Conservation (phyloP, 2,888 invertebrate species). For the Morpho achilles region DNA sequence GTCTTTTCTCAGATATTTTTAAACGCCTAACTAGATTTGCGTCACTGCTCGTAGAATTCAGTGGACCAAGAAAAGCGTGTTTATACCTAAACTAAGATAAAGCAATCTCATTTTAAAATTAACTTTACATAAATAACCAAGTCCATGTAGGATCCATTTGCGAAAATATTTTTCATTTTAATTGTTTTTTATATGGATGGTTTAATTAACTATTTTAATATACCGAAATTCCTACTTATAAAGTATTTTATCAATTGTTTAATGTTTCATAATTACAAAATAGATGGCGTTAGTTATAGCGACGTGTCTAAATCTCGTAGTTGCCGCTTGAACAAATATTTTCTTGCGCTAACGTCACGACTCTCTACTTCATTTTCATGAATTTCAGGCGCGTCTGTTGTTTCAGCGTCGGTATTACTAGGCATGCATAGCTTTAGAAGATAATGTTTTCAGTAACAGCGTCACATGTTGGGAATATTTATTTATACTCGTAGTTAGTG, state of each 20-base stretch:
- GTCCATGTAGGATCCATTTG: too few relatives aligned
- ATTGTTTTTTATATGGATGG: too few relatives aligned
- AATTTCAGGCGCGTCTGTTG: constrained; percentile 52
- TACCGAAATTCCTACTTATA: too few relatives aligned
- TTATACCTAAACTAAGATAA: too few relatives aligned
- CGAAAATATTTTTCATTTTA: too few relatives aligned
- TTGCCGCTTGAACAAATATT: too few relatives aligned
- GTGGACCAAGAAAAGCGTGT: not conserved
- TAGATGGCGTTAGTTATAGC: constrained; percentile 24
- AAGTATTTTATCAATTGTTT: not conserved
- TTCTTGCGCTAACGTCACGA: constrained; percentile 12
- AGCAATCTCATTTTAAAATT: too few relatives aligned
- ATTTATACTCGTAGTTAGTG: not conserved
- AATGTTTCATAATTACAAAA: constrained; percentile 7
- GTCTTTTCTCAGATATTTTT: constrained; percentile 24
- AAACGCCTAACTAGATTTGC: constrained; percentile 37
- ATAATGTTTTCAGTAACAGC: constrained; percentile 30
- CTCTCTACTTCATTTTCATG: constrained; percentile 14
- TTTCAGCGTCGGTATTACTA: constrained; percentile 51
- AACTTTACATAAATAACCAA: too few relatives aligned
- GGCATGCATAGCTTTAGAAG: constrained; percentile 25
- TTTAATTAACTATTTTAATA: too few relatives aligned
- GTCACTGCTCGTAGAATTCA: constrained; percentile 25
- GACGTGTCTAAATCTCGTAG: too few relatives aligned
- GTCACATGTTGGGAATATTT: not conserved